phyloP scores from a whole-genome alignment of 1,140 invertebrate genomes.

The Ooceraea biroi region DNA sequence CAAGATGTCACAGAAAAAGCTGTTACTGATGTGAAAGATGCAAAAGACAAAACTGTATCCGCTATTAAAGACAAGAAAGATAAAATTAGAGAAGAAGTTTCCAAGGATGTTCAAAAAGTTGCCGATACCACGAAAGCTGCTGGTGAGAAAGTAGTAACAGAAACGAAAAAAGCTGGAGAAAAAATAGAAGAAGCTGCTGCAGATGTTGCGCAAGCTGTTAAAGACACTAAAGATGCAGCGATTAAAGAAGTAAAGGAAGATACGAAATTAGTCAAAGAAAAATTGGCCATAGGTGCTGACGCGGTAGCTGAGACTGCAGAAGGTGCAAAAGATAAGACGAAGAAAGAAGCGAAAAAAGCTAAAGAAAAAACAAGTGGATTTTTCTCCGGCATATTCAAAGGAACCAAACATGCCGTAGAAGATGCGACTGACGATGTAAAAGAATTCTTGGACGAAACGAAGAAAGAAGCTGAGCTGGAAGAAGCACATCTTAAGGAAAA shows the following conservation, averaged over 20 bases:
- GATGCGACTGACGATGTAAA: conserved; percentile 63
- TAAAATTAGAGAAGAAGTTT: conserved; percentile 58
- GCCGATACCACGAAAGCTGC: conserved; percentile 7
- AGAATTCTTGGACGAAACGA: conserved; percentile 63
- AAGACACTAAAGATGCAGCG: conserved; percentile 52
- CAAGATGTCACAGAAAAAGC: conserved; percentile 20
- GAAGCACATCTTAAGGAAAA: conserved; percentile 49
- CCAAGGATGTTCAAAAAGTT: conserved; percentile 41
- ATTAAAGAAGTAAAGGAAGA: conserved; percentile 62
- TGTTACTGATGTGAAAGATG: conserved; percentile 14
- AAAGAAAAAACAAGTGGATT: conserved; percentile 66
- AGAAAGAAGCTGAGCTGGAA: conserved; percentile 60
- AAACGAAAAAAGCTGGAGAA: conserved; percentile 14
- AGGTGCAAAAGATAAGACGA: conserved; percentile 50
- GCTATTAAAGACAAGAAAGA: conserved; percentile 59
- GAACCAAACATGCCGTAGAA: conserved; percentile 67
- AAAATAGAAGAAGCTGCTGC: background rate
- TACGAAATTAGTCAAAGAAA: conserved; percentile 55
- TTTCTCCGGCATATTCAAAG: conserved; percentile 65
- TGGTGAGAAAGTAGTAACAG: background rate
- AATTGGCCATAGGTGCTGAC: conserved; percentile 11
- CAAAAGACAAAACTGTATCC: conserved; percentile 36
- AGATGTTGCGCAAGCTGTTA: background rate
- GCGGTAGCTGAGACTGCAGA: conserved; percentile 19
- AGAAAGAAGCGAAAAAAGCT: conserved; percentile 67